These are phyloP conservation scores for Cranoglanis bouderius DNA, from an alignment of 2,113 vertebrate species.

Conservation along the genomic window DNA sequence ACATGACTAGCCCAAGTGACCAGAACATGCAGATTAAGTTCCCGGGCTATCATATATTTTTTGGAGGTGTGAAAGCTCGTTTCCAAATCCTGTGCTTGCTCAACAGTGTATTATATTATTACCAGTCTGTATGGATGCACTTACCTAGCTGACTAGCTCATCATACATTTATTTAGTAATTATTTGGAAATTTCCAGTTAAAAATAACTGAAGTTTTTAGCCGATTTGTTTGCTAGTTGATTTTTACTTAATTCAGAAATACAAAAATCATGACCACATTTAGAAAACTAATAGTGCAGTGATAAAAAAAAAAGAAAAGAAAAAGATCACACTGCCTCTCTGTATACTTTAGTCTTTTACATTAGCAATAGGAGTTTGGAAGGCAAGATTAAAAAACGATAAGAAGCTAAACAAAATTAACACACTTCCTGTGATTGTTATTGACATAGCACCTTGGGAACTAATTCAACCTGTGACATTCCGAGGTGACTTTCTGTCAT, in stretches of 20 bases:
- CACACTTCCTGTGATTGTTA: constrained; percentile 7
- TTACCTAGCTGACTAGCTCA: neutral
- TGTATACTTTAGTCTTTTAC: neutral
- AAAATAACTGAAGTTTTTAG: neutral
- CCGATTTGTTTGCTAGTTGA: neutral
- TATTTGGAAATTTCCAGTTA: neutral
- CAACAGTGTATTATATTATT: neutral
- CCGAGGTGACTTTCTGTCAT: constrained; percentile 44
- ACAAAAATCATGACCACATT: neutral
- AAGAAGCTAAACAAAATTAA: neutral
- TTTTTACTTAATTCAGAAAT: neutral
- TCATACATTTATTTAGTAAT: neutral
- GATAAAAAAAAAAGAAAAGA: too few species aligned
- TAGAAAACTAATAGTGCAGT: neutral
- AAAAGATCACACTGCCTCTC: neutral
- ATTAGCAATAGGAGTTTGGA: neutral
- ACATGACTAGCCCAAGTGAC: neutral
- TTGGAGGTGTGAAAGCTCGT: neutral
- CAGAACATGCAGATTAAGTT: neutral
- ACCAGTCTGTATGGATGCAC: neutral
- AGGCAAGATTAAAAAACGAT: neutral
- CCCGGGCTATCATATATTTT: neutral
- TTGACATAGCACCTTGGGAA: constrained; percentile 2
- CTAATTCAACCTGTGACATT: constrained; percentile 31
- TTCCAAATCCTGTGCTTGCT: neutral